These are phyloP conservation scores for Protonibea diacanthus DNA, from an alignment of 2,797 vertebrate genomes.

Conservation along the genomic window DNA sequence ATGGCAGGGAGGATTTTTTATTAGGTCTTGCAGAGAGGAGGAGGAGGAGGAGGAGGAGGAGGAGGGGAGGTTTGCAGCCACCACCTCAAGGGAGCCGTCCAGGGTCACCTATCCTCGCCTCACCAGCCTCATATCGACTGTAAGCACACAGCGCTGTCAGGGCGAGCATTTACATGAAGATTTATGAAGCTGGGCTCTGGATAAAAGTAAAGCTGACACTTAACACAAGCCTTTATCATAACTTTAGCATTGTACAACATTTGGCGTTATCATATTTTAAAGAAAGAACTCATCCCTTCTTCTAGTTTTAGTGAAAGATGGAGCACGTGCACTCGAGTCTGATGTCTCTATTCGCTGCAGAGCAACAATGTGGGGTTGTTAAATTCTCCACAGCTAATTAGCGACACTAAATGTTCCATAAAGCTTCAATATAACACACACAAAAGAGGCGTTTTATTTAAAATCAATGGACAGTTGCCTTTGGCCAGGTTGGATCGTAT, in stretches of 20 bases:
- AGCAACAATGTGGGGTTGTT: not conserved
- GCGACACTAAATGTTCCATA: slow-evolving; percentile 58
- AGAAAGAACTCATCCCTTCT: not conserved
- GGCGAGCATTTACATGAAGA: slow-evolving; percentile 27
- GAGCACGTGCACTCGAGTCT: not conserved
- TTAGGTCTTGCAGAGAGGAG: slow-evolving; percentile 43
- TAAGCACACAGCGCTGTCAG: slow-evolving; percentile 45
- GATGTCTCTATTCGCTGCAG: not conserved
- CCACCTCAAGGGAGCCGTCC: slow-evolving; percentile 57
- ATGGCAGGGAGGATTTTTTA: slow-evolving; percentile 55
- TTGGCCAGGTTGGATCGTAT: slow-evolving; percentile 33
- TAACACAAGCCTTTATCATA: not conserved
- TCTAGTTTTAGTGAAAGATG: not conserved
- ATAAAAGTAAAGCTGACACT: slow-evolving; percentile 4
- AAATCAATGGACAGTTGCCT: slow-evolving; percentile 56
- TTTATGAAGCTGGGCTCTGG: slow-evolving; percentile 8
- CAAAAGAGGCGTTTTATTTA: slow-evolving; percentile 47
- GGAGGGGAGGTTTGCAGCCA: slow-evolving; percentile 11
- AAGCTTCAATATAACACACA: slow-evolving; percentile 46
- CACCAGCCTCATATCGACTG: slow-evolving; percentile 48
- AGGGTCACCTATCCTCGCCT: slow-evolving; percentile 69
- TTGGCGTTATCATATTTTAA: not conserved
- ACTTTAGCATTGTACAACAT: not conserved
- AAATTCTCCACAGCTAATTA: slow-evolving; percentile 51
- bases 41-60: too few relatives aligned